Evolutionary conservation across 2,113 vertebrate genomes (phyloP).

Genomic region (Clinocottus analis): DNA sequence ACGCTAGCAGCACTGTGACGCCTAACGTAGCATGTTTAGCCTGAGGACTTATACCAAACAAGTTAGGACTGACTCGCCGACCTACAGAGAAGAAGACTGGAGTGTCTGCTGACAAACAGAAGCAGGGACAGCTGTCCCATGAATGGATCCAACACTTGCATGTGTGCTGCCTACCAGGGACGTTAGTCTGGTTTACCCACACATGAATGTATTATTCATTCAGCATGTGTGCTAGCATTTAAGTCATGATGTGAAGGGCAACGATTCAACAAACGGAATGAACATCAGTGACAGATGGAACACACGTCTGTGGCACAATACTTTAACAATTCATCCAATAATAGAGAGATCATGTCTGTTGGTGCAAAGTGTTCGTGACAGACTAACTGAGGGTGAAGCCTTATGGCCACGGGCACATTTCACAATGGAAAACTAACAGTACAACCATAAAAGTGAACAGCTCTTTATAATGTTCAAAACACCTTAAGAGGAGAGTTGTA

Average conservation of each 20-base stretch:
- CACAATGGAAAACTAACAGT: neutral
- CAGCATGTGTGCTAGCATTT: neutral
- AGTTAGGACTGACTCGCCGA: neutral
- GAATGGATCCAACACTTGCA: too few species aligned
- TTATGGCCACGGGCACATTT: neutral
- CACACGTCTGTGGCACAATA: neutral
- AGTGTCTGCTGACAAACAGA: too few species aligned
- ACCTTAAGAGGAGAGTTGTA: neutral
- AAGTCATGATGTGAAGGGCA: neutral
- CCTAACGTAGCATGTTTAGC: too few species aligned
- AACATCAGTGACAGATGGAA: neutral
- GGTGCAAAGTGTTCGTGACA: neutral
- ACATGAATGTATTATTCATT: neutral
- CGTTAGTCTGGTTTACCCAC: neutral
- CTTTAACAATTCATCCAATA: neutral
- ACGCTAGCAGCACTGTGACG: neutral
- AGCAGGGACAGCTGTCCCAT: too few species aligned
- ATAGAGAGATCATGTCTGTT: neutral
- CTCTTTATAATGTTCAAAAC: neutral
- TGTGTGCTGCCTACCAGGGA: neutral
- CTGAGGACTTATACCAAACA: neutral
- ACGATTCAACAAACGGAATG: neutral
- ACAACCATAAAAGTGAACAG: neutral
- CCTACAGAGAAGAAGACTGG: too few species aligned
- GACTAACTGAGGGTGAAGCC: neutral